Evolutionary conservation across 2,113 vertebrate species (phyloP).

Genomic region (Prietella phreatophila): DNA sequence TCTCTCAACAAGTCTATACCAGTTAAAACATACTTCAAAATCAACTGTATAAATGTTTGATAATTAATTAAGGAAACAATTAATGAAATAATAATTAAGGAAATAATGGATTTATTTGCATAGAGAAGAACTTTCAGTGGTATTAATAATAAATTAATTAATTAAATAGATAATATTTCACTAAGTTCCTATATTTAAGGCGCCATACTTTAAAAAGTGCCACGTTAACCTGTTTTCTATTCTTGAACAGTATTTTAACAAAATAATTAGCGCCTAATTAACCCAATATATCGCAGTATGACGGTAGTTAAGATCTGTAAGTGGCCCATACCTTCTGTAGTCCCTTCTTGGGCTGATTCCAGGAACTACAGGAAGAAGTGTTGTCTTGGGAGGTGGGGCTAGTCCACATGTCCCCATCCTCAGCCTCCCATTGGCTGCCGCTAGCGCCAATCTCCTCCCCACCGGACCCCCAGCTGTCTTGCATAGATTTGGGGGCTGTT

Average conservation of each 20-base stretch:
- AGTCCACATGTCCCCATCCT: constrained; percentile 94
- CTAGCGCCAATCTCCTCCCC: constrained; percentile 86
- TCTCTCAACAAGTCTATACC: neutral
- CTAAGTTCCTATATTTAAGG: neutral
- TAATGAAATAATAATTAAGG: neutral
- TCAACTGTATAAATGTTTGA: neutral
- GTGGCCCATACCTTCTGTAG: constrained; percentile 80
- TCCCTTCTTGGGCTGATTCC: constrained; percentile 89
- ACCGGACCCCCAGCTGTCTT: constrained; percentile 94
- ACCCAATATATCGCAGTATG: neutral
- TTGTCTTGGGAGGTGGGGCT: constrained; percentile 90
- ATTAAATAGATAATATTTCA: neutral
- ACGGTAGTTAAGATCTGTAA: neutral
- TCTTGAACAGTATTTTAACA: neutral
- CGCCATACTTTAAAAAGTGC: neutral
- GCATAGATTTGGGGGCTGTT: constrained; percentile 96
- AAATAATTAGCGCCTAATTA: neutral
- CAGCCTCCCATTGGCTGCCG: constrained; percentile 86
- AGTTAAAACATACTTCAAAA: neutral
- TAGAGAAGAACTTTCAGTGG: neutral
- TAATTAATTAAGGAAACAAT: neutral
- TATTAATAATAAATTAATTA: neutral
- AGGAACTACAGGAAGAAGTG: constrained; percentile 90
- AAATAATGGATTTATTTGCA: neutral
- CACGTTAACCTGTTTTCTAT: neutral